A percentile compares a stretch with the other conserved stretches of the same genome.
Conservation (phyloP, 2,888 invertebrate species). For the Philereme transversata region DNA sequence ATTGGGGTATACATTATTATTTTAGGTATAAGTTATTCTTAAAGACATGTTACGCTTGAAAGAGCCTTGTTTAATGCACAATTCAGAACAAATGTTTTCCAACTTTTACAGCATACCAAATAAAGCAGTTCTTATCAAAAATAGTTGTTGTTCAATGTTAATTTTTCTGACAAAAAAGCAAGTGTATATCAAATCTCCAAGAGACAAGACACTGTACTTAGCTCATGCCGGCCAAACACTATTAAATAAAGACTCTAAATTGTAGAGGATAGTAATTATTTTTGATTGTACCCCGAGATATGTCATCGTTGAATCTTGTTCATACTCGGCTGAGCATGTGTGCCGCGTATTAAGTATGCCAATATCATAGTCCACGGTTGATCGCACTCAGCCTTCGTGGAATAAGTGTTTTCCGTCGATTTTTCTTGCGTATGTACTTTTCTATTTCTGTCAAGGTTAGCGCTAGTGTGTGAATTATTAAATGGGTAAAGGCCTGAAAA, state of each 20-base stretch:
- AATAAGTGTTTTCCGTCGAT: conserved; percentile 78
- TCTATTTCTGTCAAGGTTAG: conserved; percentile 70
- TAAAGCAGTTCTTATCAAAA: too few species aligned
- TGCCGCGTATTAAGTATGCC: conserved; percentile 82
- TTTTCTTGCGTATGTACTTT: conserved; percentile 68
- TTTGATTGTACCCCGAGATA: conserved; percentile 28
- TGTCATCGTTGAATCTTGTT: conserved; percentile 42
- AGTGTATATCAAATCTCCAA: neutral
- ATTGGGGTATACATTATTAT: too few species aligned
- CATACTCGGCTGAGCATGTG: conserved; percentile 70
- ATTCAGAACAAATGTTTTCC: too few species aligned
- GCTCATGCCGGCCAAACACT: neutral
- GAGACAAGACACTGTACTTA: neutral
- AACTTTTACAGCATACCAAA: too few species aligned
- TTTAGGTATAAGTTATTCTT: too few species aligned
- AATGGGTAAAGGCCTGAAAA: neutral
- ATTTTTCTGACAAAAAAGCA: neutral
- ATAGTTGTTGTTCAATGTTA: too few species aligned
- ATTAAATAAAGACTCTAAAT: conserved; percentile 10
- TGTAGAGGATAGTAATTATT: conserved; percentile 26
- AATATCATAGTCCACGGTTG: conserved; percentile 77
- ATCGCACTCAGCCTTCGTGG: conserved; percentile 75
- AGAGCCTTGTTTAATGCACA: too few species aligned
- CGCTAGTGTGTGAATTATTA: conserved; percentile 17
- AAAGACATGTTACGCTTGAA: too few species aligned